Evolutionary conservation across 1,140 invertebrate genomes (phyloP).

Genomic region (Triops cancriformis): DNA sequence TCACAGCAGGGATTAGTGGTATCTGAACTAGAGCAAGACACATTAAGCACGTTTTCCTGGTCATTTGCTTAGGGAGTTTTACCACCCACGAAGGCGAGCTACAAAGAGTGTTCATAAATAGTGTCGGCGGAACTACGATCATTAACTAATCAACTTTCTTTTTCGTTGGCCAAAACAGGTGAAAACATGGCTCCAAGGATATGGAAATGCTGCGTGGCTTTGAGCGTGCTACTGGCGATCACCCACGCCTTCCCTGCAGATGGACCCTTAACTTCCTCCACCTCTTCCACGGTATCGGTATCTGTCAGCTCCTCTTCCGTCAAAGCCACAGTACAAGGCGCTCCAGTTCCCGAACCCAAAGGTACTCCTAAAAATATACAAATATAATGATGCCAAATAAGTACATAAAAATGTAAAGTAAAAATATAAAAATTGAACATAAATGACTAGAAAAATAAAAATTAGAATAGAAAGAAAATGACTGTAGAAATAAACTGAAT

Average conservation of each 20-base stretch:
- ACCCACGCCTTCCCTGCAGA: slow-evolving; percentile 2
- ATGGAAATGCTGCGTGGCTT: neutral
- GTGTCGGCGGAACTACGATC: neutral
- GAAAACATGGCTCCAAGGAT: slow-evolving; percentile 5
- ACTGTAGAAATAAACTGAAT: no score
- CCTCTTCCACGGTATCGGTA: slow-evolving; percentile 22
- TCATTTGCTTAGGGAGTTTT: neutral
- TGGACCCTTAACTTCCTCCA: neutral
- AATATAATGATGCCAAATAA: no score
- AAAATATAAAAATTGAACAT: neutral
- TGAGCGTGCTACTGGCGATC: neutral
- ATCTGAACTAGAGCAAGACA: neutral
- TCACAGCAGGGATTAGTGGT: neutral
- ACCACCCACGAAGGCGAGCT: neutral
- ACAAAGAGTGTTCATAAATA: neutral
- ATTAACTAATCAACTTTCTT: neutral
- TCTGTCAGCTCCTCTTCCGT: slow-evolving; percentile 25
- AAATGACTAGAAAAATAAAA: no score
- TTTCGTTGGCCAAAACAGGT: neutral
- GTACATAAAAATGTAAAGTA: neutral
- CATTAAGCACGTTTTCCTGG: neutral
- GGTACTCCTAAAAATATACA: no score
- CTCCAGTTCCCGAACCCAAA: neutral
- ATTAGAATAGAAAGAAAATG: no score
- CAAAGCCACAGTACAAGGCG: neutral